Conservation (phyloP, 2,888 invertebrate genomes). For the Galerucella pusilla region DNA sequence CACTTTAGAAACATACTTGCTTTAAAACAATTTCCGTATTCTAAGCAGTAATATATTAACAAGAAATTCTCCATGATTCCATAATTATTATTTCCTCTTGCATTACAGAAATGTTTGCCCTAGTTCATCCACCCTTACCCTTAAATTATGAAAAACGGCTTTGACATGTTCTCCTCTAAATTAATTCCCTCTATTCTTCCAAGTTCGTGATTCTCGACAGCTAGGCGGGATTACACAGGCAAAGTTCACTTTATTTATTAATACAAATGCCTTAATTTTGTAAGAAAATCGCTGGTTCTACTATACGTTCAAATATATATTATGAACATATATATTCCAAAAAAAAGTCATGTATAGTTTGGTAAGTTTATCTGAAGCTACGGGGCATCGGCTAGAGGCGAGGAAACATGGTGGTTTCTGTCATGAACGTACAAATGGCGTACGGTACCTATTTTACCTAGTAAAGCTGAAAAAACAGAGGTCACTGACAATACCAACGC, state of each 20-base stretch:
- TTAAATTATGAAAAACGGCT: neutral
- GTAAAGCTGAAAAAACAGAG: no score
- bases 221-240: neutral
- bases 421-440: no score
- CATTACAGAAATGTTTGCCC: neutral
- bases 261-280: neutral
- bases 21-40: neutral
- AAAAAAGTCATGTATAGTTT: no score
- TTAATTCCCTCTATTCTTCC: neutral
- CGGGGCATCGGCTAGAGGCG: no score
- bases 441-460: no score
- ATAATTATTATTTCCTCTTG: neutral
- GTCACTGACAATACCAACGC: no score
- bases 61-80: neutral
- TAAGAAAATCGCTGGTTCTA: neutral
- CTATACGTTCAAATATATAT: no score
- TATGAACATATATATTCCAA: no score
- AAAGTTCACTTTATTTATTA: neutral
- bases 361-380: no score
- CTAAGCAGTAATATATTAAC: neutral
- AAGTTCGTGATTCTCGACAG: constrained; percentile 5
- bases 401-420: no score
- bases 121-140: neutral
- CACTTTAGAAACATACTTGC: no score
- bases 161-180: neutral